phyloP scores from a whole-genome alignment of 2,113 vertebrate species.

The Chauna torquata region DNA sequence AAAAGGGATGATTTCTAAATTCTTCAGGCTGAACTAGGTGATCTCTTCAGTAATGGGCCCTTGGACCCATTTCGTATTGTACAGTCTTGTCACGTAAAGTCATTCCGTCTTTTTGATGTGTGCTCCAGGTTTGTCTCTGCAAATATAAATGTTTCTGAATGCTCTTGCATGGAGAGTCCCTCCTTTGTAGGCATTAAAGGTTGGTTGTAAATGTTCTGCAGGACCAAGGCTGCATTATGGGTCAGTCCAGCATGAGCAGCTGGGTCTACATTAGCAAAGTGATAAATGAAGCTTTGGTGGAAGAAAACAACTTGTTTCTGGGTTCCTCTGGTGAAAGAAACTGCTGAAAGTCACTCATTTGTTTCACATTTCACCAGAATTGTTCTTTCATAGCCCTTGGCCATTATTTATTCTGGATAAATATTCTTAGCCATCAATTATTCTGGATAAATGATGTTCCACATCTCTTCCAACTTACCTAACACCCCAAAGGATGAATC shows the following conservation, averaged over 20 bases:
- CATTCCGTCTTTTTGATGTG: not conserved
- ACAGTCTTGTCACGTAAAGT: not conserved
- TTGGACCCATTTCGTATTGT: not conserved
- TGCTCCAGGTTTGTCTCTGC: not conserved
- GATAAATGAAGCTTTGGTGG: not conserved
- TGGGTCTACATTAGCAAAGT: not conserved
- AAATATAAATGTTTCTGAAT: not conserved
- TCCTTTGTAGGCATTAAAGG: not conserved
- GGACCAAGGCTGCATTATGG: not conserved
- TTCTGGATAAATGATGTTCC: not conserved
- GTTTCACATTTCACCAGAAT: not conserved
- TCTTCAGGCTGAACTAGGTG: not conserved
- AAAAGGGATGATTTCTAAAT: not conserved
- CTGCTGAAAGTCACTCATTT: not conserved
- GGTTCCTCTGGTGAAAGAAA: not conserved
- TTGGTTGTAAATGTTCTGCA: not conserved
- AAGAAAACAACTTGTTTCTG: not conserved
- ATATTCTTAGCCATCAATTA: too few relatives aligned
- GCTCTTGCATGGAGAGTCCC: not conserved
- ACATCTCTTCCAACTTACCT: not conserved
- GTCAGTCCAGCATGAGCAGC: not conserved
- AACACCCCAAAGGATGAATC: not conserved
- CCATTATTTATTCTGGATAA: not conserved
- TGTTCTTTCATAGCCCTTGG: not conserved
- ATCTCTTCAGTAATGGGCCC: not conserved